Percentiles rank a stretch among this genome's conserved stretches.
Conservation (phyloP, 2,797 vertebrate genomes). For the Hydrolagus colliei region DNA sequence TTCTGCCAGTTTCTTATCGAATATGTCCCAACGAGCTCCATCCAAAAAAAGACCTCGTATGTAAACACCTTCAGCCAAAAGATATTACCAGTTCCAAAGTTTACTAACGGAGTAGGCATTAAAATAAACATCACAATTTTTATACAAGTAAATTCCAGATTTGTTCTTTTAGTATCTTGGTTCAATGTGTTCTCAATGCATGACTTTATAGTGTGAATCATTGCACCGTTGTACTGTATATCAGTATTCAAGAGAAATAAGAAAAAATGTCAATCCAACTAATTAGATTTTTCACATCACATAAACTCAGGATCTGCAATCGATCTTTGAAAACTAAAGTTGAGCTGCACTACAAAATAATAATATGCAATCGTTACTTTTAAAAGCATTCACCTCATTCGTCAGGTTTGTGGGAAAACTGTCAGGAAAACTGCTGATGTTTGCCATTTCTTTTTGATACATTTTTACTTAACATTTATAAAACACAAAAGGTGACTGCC, state of each 20-base stretch:
- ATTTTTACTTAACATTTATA: neutral
- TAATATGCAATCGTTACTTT: neutral
- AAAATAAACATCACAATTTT: too few species aligned
- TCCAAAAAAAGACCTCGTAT: constrained; percentile 73
- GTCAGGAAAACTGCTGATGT: neutral
- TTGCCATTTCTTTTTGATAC: neutral
- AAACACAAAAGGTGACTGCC: neutral
- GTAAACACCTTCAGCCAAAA: constrained; percentile 64
- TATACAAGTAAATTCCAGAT: too few species aligned
- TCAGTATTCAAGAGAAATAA: neutral
- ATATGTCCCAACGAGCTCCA: constrained; percentile 77
- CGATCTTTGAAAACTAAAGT: neutral
- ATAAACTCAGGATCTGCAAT: neutral
- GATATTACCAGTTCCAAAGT: neutral
- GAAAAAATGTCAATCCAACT: too few species aligned
- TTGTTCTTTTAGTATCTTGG: too few species aligned
- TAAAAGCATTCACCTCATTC: neutral
- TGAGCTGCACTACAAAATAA: neutral
- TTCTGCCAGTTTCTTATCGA: constrained; percentile 67
- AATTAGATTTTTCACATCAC: too few species aligned
- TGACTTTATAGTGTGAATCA: too few species aligned
- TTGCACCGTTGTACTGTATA: too few species aligned
- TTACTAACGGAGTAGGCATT: neutral
- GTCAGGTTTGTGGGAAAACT: neutral
- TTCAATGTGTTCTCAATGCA: too few species aligned